A percentile compares a stretch with the other conserved stretches of the same genome.
Evolutionary conservation across 1,140 invertebrate genomes (phyloP).

Genomic region (Magallana angulata): DNA sequence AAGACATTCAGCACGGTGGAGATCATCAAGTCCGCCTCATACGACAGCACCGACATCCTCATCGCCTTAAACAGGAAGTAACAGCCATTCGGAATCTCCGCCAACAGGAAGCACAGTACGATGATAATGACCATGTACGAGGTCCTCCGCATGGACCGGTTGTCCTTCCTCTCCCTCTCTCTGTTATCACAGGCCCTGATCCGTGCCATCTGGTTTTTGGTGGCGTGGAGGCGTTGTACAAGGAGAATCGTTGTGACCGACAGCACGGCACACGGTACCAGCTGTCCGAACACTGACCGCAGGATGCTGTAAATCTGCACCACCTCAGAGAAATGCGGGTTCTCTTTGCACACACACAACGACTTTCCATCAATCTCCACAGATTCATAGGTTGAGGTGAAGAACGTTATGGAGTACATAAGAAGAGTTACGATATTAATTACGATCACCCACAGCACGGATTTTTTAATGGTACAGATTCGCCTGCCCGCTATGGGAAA

Average conservation of each 20-base stretch:
- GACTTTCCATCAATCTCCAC: conserved; percentile 30
- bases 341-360: conserved; percentile 44
- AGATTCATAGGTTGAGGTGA: conserved; percentile 38
- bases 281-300: conserved; percentile 38
- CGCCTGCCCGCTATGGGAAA: conserved; percentile 49
- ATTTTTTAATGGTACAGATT: conserved; percentile 48
- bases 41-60: conserved; percentile 7
- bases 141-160: conserved; percentile 43
- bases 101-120: conserved; percentile 15
- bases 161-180: conserved; percentile 46
- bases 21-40: background rate
- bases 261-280: conserved; percentile 42
- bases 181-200: conserved; percentile 40
- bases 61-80: conserved; percentile 47
- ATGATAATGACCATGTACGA: conserved; percentile 44
- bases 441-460: conserved; percentile 1
- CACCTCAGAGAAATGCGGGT: conserved; percentile 35
- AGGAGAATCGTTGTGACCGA: conserved; percentile 46
- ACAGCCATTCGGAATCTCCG: conserved; percentile 48
- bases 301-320: conserved; percentile 24
- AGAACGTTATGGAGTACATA: conserved; percentile 45
- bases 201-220: conserved; percentile 39
- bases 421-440: conserved; percentile 16
- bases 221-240: conserved; percentile 33
- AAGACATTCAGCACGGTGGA: conserved; percentile 50